Percentiles rank a stretch among this genome's conserved stretches.
These are phyloP conservation scores for Caenorhabditis inopinata DNA, from an alignment of 1,140 invertebrate genomes.

Conservation along the genomic window DNA sequence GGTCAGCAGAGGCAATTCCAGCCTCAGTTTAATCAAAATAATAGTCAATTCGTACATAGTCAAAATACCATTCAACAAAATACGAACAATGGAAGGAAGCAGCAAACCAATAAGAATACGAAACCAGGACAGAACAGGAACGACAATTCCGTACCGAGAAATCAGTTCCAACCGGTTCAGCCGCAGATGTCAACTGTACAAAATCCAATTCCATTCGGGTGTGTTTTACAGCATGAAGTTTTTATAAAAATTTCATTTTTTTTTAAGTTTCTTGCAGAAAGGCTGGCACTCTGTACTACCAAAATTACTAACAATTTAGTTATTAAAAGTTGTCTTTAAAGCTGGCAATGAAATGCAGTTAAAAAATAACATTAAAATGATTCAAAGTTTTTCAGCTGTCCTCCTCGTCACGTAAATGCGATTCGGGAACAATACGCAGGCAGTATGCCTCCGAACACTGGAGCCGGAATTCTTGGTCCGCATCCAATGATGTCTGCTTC, in stretches of 20 bases:
- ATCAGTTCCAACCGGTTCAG: not conserved
- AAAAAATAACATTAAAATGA: too few relatives aligned
- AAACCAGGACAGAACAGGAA: not conserved
- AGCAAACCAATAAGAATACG: not conserved
- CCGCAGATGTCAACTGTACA: not conserved
- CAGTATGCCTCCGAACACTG: not conserved
- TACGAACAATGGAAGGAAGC: not conserved
- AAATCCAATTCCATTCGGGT: constrained; percentile 18
- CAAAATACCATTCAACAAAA: not conserved
- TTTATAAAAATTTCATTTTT: too few relatives aligned
- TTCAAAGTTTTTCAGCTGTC: not conserved
- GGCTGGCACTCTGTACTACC: too few relatives aligned
- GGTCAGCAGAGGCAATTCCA: not conserved
- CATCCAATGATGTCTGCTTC: not conserved
- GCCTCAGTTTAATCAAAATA: too few relatives aligned
- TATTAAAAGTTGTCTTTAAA: too few relatives aligned
- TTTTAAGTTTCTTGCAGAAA: too few relatives aligned
- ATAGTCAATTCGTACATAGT: not conserved
- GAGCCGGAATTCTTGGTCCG: not conserved
- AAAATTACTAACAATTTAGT: too few relatives aligned
- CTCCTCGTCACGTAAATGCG: not conserved
- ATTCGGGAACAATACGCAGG: constrained; percentile 4
- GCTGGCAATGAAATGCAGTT: too few relatives aligned
- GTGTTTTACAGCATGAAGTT: too few relatives aligned
- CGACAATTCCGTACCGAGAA: not conserved